Base-by-base conservation (phyloP, 2,113 vertebrate species). In the Leptobrachium ailaonicum region DNA sequence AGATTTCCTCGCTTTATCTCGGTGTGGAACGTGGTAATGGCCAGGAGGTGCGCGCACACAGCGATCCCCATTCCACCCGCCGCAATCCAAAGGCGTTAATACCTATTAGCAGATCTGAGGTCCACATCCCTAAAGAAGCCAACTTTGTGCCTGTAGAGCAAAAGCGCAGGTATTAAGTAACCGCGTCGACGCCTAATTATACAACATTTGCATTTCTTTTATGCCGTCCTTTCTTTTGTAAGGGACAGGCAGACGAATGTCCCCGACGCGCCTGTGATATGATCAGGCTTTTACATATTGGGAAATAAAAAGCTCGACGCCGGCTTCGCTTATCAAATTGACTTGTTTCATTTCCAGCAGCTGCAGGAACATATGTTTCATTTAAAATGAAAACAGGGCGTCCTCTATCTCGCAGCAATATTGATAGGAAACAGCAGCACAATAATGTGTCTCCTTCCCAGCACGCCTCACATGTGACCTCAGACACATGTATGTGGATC, bases 91-190 rank as follows among this genome's bases (percentile, higher is more conserved):
- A 86, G 84, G 86, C 82, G 77, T 85, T 88, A 88, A 83, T 76
- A 85, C 86, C 85, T 83, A 90, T 89, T 89, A 87, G 82, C 87
- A 87, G 85, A 85, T 89, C 86, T 88, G 86, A 88, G 82, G 80
- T 87, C 85, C 70, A 84, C 53, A 71, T 83, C 66, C 80, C 60
- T 76, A 79, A 76, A 82, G 72, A 76, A 69, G n/a, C 74, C 83
- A 85, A 84, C 79, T 85, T 85, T 71, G 54, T 82, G 83, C 85
- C 85, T 87, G 81, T 87, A 87, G 84, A 83, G 63, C 78, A 82
- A 87, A 85, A 82, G 86, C 83, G 82, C 84, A 90, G 87, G 87
- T 90, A 87, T 85, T 86, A 85, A 86, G 82, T 41, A 86, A 84
- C 86, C 53, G 82, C 87, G 86, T 88, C 64, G 82, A 90, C 88